Conservation (phyloP, 2,797 vertebrate genomes). For the Alfaro cultratus region DNA sequence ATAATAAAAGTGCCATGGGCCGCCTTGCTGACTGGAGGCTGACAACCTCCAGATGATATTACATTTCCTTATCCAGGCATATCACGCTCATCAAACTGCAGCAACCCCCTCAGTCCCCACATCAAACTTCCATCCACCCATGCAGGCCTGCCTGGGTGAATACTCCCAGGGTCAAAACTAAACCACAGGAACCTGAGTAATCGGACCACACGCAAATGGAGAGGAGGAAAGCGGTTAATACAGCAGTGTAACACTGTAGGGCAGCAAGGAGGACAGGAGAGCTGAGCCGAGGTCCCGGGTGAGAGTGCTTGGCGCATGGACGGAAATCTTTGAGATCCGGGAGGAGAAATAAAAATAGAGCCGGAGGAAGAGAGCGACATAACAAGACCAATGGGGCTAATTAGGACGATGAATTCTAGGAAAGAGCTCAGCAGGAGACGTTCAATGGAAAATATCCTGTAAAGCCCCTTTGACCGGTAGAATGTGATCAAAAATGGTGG, state of each 20-base stretch:
- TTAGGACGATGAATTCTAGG: conserved; percentile 10
- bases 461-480: neutral
- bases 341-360: conserved; percentile 12
- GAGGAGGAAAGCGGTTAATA: conserved; percentile 35
- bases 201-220: conserved; percentile 70
- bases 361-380: conserved; percentile 1
- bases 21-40: conserved; percentile 50
- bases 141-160: conserved; percentile 23
- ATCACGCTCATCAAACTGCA: conserved; percentile 29
- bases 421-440: neutral
- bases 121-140: conserved; percentile 29
- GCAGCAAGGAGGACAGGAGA: conserved; percentile 18
- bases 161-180: conserved; percentile 62
- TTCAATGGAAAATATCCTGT: conserved; percentile 17
- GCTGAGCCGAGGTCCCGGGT: conserved; percentile 13
- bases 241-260: conserved; percentile 41
- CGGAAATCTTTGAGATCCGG: conserved; percentile 20
- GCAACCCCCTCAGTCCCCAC: conserved; percentile 15
- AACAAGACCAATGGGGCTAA: conserved; percentile 6
- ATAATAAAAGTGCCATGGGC: conserved; percentile 25
- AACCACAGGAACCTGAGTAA: conserved; percentile 61
- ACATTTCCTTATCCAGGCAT: conserved; percentile 63
- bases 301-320: conserved; percentile 14
- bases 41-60: conserved; percentile 63
- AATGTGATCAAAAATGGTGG: neutral